These are phyloP conservation scores for Tragelaphus imberbis DNA, from an alignment of 2,113 vertebrate species.

Conservation along the genomic window DNA sequence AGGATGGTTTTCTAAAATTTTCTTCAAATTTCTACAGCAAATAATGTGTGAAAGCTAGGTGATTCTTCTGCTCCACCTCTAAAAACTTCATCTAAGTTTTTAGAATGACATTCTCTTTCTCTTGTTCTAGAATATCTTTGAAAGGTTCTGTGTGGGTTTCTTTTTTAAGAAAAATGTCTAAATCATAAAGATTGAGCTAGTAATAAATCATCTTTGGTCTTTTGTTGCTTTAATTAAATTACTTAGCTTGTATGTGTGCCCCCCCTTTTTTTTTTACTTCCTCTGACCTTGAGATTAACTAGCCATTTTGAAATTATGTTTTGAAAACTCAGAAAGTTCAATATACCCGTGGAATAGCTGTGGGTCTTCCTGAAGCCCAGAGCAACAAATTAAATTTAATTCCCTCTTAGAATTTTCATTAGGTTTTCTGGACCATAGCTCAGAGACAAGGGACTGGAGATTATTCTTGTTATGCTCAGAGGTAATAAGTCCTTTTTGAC, in stretches of 20 bases:
- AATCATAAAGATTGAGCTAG: background rate
- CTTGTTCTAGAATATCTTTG: background rate
- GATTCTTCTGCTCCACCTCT: background rate
- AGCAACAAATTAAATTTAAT: conserved; percentile 65
- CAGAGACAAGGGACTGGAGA: conserved; percentile 31
- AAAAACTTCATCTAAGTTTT: background rate
- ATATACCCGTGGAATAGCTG: background rate
- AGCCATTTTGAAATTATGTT: conserved; percentile 47
- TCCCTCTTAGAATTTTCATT: conserved; percentile 62
- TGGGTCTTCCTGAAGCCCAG: conserved; percentile 22
- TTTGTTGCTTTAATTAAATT: conserved; percentile 36
- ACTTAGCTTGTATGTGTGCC: background rate
- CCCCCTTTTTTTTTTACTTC: background rate
- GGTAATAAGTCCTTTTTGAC: conserved; percentile 22
- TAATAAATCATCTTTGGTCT: background rate
- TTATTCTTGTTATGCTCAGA: conserved; percentile 22
- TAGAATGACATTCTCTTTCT: background rate
- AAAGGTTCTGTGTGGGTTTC: background rate
- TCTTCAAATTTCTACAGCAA: background rate
- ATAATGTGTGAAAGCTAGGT: background rate
- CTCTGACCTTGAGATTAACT: conserved; percentile 44
- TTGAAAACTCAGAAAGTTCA: conserved; percentile 32
- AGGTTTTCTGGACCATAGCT: conserved; percentile 42
- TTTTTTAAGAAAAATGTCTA: background rate
- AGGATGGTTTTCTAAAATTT: background rate